Conservation (phyloP, 2,113 vertebrate genomes). For the Larimichthys crocea region DNA sequence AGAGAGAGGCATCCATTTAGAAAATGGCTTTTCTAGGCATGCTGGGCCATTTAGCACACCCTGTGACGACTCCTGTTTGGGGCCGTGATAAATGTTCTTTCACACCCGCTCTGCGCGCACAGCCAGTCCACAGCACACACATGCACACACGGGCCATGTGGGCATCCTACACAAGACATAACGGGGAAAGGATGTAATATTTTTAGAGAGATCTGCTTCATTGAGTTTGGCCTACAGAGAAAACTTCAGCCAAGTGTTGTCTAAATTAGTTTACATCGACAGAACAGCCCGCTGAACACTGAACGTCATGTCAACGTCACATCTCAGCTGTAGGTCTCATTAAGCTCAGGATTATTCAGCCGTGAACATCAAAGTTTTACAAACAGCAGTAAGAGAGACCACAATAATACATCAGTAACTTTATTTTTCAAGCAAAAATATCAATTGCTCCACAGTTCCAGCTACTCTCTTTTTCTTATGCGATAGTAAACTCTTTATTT, state of each 20-base stretch:
- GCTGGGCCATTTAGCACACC: constrained; percentile 88
- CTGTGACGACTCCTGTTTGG: constrained; percentile 86
- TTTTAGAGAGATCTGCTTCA: constrained; percentile 26
- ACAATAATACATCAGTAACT: neutral
- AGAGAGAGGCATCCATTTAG: constrained; percentile 88
- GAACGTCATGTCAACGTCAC: constrained; percentile 34
- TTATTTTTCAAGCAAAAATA: neutral
- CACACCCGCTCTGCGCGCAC: constrained; percentile 61
- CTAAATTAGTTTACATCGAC: constrained; percentile 36
- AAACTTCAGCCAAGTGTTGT: constrained; percentile 18
- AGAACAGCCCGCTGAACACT: constrained; percentile 30
- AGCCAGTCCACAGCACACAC: constrained; percentile 58
- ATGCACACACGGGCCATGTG: constrained; percentile 37
- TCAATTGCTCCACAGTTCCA: neutral
- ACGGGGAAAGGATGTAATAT: constrained; percentile 25
- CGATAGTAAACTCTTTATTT: neutral
- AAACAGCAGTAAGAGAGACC: constrained; percentile 4
- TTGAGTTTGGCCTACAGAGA: constrained; percentile 37
- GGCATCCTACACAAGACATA: constrained; percentile 41
- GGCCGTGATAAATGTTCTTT: constrained; percentile 82
- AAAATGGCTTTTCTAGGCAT: constrained; percentile 87
- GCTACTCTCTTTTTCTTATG: neutral
- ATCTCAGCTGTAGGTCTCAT: constrained; percentile 17
- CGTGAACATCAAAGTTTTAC: neutral
- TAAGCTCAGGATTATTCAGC: constrained; percentile 28